These are phyloP conservation scores for Carettochelys insculpta DNA, from an alignment of 2,113 vertebrate genomes.

Conservation along the genomic window DNA sequence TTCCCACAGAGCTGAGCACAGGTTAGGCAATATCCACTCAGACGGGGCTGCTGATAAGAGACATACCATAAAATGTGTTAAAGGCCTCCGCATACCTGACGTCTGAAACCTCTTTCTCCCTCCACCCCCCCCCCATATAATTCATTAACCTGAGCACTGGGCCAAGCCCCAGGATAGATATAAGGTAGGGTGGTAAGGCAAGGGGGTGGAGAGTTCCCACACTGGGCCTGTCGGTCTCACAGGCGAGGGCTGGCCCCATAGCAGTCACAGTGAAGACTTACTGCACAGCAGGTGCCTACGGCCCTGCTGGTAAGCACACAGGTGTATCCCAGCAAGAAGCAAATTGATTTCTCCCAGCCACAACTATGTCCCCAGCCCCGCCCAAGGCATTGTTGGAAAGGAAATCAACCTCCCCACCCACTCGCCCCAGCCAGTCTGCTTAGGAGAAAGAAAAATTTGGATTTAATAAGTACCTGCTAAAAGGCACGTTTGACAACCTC, in stretches of 20 bases:
- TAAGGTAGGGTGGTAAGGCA: conserved; percentile 71
- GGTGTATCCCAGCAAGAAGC: conserved; percentile 51
- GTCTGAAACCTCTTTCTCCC: background rate
- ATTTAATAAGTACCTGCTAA: background rate
- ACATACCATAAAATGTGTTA: conserved; percentile 32
- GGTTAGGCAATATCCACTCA: conserved; percentile 72
- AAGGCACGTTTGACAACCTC: background rate
- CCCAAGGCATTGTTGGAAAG: background rate
- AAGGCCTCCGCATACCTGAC: background rate
- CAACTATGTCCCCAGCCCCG: background rate
- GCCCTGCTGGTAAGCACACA: conserved; percentile 41
- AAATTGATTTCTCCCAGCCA: background rate
- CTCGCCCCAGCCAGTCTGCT: background rate
- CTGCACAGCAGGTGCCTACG: conserved; percentile 61
- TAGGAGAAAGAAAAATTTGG: background rate
- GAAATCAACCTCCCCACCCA: conserved; percentile 33
- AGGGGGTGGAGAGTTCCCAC: conserved; percentile 88
- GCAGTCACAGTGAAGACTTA: conserved; percentile 65
- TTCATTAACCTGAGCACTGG: conserved; percentile 32
- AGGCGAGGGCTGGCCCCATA: conserved; percentile 73
- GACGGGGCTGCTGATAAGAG: conserved; percentile 70
- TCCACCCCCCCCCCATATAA: background rate
- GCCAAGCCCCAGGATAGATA: conserved; percentile 75
- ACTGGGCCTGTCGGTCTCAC: conserved; percentile 81
- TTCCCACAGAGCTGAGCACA: conserved; percentile 78